Conservation (phyloP, 2,113 vertebrate species). For the Platichthys flesus region DNA sequence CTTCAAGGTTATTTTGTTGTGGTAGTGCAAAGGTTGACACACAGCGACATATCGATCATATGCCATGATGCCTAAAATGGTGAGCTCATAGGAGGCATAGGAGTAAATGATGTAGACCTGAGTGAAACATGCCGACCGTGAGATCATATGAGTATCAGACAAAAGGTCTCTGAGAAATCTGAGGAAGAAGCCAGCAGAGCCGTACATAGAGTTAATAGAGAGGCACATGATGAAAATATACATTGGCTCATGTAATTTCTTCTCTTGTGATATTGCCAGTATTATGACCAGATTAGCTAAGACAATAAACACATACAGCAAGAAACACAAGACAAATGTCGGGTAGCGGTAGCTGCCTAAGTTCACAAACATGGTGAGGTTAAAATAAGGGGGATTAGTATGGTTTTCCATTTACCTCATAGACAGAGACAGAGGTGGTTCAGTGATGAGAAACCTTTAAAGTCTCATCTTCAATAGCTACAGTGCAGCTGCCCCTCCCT, state of each 20-base stretch:
- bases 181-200: constrained; percentile 77
- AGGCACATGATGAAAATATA: constrained; percentile 80
- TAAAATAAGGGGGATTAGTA: constrained; percentile 46
- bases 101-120: constrained; percentile 80
- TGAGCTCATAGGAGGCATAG: constrained; percentile 78
- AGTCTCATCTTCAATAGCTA: neutral
- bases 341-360: constrained; percentile 56
- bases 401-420: constrained; percentile 55
- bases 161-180: constrained; percentile 75
- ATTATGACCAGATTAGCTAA: constrained; percentile 58
- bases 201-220: constrained; percentile 79
- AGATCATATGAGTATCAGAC: constrained; percentile 68
- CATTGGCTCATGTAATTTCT: constrained; percentile 74
- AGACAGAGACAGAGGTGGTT: neutral
- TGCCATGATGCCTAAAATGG: constrained; percentile 80
- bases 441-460: neutral
- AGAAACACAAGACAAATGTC: constrained; percentile 34
- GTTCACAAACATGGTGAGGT: constrained; percentile 61
- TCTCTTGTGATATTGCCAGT: constrained; percentile 46
- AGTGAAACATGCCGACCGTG: constrained; percentile 63
- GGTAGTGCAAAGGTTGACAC: constrained; percentile 79
- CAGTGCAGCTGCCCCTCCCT: neutral
- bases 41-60: constrained; percentile 81
- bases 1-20: constrained; percentile 70
- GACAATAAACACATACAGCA: constrained; percentile 47